phyloP scores from a whole-genome alignment of 2,797 vertebrate genomes.

The Acrossocheilus wenchowensis region DNA sequence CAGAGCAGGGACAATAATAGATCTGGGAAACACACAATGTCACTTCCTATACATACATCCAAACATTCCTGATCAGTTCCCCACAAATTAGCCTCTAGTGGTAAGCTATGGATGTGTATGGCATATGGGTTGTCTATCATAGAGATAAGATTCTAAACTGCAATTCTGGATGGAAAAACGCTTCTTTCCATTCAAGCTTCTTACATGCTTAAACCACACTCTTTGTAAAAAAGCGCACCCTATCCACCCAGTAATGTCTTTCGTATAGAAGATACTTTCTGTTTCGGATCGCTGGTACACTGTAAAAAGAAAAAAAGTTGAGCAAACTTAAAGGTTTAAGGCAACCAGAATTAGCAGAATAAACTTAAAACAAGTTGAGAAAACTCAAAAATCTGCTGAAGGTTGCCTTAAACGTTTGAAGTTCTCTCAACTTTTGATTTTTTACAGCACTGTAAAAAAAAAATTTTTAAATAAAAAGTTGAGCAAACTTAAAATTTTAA shows the following conservation, averaged over 20 bases:
- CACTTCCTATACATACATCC: neutral
- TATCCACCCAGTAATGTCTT: constrained; percentile 27
- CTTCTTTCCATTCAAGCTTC: constrained; percentile 27
- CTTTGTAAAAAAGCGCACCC: constrained; percentile 19
- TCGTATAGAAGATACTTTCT: constrained; percentile 29
- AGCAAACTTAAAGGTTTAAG: too few species aligned
- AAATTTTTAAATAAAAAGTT: too few species aligned
- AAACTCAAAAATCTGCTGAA: too few species aligned
- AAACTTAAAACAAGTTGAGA: too few species aligned
- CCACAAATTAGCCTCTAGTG: neutral
- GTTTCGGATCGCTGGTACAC: constrained; percentile 6
- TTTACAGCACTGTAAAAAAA: too few species aligned
- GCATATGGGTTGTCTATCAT: constrained; percentile 5
- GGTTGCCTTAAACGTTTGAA: too few species aligned
- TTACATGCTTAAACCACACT: constrained; percentile 14
- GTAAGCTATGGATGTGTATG: neutral
- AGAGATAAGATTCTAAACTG: constrained; percentile 5
- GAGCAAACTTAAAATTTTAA: too few species aligned
- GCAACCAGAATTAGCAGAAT: too few species aligned
- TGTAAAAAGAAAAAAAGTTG: too few species aligned
- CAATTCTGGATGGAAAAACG: constrained; percentile 35
- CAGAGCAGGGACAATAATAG: neutral
- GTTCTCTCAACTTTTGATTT: too few species aligned
- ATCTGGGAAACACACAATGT: neutral
- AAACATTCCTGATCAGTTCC: neutral